Evolutionary conservation across 2,797 vertebrate genomes (phyloP), one percentile per base, ranked within the genome.

Genomic region (Syngnathus rostellatus): DNA sequence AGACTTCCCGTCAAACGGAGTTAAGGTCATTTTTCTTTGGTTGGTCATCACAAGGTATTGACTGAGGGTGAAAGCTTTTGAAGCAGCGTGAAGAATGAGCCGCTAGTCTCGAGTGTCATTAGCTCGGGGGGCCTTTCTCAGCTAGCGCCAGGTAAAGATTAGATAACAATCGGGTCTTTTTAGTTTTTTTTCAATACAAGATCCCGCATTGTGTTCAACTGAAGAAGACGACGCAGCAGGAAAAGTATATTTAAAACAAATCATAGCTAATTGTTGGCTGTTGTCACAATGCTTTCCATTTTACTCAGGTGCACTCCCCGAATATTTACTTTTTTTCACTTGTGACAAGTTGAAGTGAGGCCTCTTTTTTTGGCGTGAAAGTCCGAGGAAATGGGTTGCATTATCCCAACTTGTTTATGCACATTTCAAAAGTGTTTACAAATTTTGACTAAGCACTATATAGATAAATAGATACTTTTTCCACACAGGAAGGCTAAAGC

Each of bases 71-170:
- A 43, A 62, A 77, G 86, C 87, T 90, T 62, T 87, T 87, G 89
- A 90, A 89, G 84, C 81, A 71, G 80, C 81, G 75, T 73, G 87
- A 62, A 45, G 86, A 87, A 88, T 88, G 88, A 82, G 85, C 82
- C 85, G 83, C 83, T 83, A 81, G 87, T 91, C 87, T 92, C 89
- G 82, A 86, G 87, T 91, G 88, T 90, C 89, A 89, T 91, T 90
- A 90, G 87, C 90, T 90, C 77, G 79, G 67, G 60, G 88, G 88
- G 87, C 83, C 85, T 88, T 90, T 86, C 77, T 23, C 81, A 87
- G 82, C 82, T 77, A 78, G 84, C 73, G 81, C 85, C 88, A 90
- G 89, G 89, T 92, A 89, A 89, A 90, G 89, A 91, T 90, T 89
- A 92, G 87, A 92, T 91, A 92, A 88, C 88, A 87, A 92, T 92